These are phyloP conservation scores for Lamproptera curius DNA, from an alignment of 2,888 invertebrate species.

Conservation along the genomic window DNA sequence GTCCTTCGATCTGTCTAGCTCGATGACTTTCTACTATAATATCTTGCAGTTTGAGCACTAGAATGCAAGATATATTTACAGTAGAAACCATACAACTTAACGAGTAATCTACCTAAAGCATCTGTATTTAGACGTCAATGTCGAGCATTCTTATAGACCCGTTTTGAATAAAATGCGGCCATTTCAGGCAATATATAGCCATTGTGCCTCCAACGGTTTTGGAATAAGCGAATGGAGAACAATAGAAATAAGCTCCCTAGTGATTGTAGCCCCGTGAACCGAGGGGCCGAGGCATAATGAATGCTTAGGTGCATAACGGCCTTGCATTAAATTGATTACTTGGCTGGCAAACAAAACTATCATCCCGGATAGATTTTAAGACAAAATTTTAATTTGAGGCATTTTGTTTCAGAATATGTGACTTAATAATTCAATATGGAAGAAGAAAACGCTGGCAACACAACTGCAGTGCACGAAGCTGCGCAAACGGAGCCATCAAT, in stretches of 20 bases:
- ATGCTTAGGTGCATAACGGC: conserved; percentile 38
- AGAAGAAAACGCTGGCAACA: conserved; percentile 46
- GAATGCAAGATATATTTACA: conserved; percentile 10
- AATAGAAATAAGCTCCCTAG: conserved; percentile 52
- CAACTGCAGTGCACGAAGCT: conserved; percentile 37
- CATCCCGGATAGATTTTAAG: conserved; percentile 22
- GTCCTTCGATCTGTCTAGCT: background rate
- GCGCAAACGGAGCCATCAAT: conserved; percentile 38
- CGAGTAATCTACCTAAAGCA: conserved; percentile 5
- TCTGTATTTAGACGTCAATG: conserved; percentile 18
- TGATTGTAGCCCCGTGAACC: conserved; percentile 42
- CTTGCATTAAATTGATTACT: conserved; percentile 48
- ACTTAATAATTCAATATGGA: conserved; percentile 56
- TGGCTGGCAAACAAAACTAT: conserved; percentile 28
- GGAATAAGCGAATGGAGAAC: conserved; percentile 42
- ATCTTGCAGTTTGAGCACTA: background rate
- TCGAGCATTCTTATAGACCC: conserved; percentile 11
- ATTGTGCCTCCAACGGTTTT: conserved; percentile 23
- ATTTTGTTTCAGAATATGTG: conserved; percentile 71
- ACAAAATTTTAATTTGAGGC: conserved; percentile 24
- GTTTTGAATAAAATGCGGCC: conserved; percentile 13
- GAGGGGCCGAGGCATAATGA: conserved; percentile 46
- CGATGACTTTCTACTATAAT: background rate
- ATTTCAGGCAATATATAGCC: conserved; percentile 11
- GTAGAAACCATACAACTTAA: conserved; percentile 11